These are phyloP conservation scores for Polyergus mexicanus DNA, from an alignment of 1,140 invertebrate genomes.

Conservation along the genomic window DNA sequence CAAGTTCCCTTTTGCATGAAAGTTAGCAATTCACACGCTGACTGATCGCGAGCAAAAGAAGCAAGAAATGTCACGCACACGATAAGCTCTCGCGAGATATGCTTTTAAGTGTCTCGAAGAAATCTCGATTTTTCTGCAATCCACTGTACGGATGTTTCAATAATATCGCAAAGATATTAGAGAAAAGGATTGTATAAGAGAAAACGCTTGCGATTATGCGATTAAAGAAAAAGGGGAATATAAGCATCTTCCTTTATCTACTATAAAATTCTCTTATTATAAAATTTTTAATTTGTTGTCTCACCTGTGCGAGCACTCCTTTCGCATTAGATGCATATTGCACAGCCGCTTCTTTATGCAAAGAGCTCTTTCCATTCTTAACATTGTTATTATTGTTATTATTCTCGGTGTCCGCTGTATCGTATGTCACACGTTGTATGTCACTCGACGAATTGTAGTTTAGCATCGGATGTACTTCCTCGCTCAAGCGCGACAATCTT, in stretches of 20 bases:
- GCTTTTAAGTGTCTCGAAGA: not conserved
- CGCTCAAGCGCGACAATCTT: slow-evolving; percentile 67
- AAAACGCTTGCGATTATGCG: not conserved
- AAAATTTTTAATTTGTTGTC: not conserved
- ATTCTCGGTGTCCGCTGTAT: slow-evolving; percentile 58
- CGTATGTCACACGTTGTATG: too few relatives aligned
- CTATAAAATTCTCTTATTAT: not conserved
- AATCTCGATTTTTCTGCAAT: not conserved
- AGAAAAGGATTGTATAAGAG: not conserved
- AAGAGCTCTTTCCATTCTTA: slow-evolving; percentile 56
- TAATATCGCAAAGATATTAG: not conserved
- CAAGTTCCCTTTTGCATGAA: slow-evolving; percentile 13
- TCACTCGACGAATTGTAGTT: not conserved
- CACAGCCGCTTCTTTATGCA: slow-evolving; percentile 21
- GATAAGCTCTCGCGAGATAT: not conserved
- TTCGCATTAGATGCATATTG: slow-evolving; percentile 73
- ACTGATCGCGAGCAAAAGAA: not conserved
- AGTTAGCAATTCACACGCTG: slow-evolving; percentile 15
- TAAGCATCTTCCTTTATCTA: not conserved
- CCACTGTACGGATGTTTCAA: not conserved
- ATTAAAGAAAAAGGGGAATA: not conserved
- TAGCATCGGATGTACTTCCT: slow-evolving; percentile 65
- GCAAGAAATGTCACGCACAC: not conserved
- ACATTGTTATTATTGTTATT: slow-evolving; percentile 63
- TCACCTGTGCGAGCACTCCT: slow-evolving; percentile 80